Evolutionary conservation across 2,113 vertebrate genomes (phyloP).

Genomic region (Psittacula cyanocephala): DNA sequence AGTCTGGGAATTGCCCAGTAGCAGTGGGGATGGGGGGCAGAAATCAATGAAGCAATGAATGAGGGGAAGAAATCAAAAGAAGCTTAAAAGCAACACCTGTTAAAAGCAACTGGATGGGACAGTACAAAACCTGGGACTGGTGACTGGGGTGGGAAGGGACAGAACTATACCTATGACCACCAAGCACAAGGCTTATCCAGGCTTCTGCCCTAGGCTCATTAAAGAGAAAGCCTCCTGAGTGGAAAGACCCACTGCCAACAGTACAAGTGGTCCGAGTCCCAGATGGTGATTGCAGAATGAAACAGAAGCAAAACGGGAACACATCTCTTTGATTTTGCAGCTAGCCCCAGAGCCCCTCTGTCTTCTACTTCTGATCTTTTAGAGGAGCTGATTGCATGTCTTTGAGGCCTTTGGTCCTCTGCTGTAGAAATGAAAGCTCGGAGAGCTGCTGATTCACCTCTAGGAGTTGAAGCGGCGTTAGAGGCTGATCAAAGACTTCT

Average conservation of each 20-base stretch:
- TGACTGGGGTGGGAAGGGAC: neutral
- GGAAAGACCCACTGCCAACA: neutral
- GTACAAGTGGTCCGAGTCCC: neutral
- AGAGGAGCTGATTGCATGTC: neutral
- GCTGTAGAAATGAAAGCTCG: neutral
- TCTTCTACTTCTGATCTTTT: neutral
- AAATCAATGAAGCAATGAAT: too few relatives aligned
- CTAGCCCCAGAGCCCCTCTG: neutral
- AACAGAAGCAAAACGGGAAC: neutral
- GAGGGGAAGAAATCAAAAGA: neutral
- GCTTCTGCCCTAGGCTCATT: neutral
- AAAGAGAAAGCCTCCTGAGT: neutral
- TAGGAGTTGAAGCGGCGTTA: neutral
- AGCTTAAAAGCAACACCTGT: neutral
- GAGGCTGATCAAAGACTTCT: neutral
- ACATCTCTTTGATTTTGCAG: neutral
- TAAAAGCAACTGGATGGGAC: neutral
- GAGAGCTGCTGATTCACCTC: neutral
- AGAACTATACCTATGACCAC: neutral
- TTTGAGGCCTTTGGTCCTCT: neutral
- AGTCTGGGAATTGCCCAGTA: neutral
- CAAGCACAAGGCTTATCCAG: neutral
- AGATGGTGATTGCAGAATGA: neutral
- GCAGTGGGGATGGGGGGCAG: neutral
- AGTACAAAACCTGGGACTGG: neutral